Evolutionary conservation across 2,113 vertebrate genomes (phyloP), one percentile per base, ranked within the genome.

Genomic region (Planiliza haematocheilus): DNA sequence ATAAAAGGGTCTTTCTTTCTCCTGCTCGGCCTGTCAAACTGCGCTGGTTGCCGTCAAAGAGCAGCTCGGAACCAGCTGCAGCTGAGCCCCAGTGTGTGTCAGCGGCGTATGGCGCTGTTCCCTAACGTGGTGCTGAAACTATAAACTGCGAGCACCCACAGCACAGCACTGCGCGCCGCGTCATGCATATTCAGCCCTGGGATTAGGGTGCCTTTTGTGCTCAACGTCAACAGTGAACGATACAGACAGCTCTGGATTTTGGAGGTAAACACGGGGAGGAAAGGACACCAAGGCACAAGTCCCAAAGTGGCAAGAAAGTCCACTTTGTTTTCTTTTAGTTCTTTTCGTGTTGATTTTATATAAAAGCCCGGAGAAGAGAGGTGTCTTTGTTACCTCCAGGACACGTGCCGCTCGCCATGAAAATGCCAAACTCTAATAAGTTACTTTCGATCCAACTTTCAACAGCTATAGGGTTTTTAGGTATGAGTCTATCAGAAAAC

Each of bases 121-220:
- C 79, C 73, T 59, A 39, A 30, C 65, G 58, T 10, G 77, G 87
- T 89, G 83, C 89, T 89, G 87, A 89, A 90, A 87, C 74, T 69
- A 51, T 79, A 58, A 70, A 53, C 72, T 55, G 59, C 53, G 72
- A 60, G 62, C 76, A 67, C n/a, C 37, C 57, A 43, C 83, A 76
- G 75, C 61, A 53, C 51, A 3, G 24, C 24, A n/a, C n/a, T 42
- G 83, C 51, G 6, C 63, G 21, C 61, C 73, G 59, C 69, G 20
- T 71, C 86, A 77, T 86, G 81, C 76, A 81, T 84, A 86, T 87
- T 90, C 80, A 88, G 57, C 63, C 58, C 51, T 42, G 49, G 72
- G 79, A 83, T 82, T 84, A 75, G 37, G 62, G 65, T 42, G 69
- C 68, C 65, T 68, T 79, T 74, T 78, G 78, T 74, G 62, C 70